Percentiles rank a stretch among this genome's conserved stretches.
Evolutionary conservation across 2,888 invertebrate genomes (phyloP).

Genomic region (Mechanitis mazaeus): DNA sequence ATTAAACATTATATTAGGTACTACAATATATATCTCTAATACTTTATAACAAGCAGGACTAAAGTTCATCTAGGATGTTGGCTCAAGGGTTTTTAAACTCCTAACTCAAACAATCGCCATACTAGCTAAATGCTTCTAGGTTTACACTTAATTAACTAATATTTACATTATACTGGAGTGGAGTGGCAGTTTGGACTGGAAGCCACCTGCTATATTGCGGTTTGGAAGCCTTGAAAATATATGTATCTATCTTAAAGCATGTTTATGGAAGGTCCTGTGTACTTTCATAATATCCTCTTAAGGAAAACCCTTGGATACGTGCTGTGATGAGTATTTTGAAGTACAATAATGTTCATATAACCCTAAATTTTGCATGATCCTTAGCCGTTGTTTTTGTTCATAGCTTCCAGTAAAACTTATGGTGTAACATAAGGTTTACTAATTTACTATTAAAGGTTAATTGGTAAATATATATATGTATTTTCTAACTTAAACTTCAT

Average conservation of each 20-base stretch:
- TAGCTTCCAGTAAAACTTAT: neutral
- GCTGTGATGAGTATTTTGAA: neutral
- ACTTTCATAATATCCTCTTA: conserved; percentile 9
- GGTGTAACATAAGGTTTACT: too few species aligned
- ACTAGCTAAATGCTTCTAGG: conserved; percentile 44
- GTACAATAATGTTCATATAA: neutral
- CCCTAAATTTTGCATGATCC: neutral
- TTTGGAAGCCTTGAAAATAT: conserved; percentile 41
- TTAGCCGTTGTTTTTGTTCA: neutral
- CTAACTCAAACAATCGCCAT: conserved; percentile 41
- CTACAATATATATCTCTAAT: too few species aligned
- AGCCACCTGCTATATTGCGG: conserved; percentile 57
- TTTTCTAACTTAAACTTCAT: too few species aligned
- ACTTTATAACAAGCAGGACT: neutral
- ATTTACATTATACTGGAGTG: conserved; percentile 60
- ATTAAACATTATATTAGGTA: too few species aligned
- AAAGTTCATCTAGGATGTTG: conserved; percentile 19
- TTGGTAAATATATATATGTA: too few species aligned
- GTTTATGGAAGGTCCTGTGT: conserved; percentile 2
- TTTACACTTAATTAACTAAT: conserved; percentile 75
- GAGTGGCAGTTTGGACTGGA: conserved; percentile 61
- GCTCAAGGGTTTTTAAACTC: conserved; percentile 39
- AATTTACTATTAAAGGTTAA: too few species aligned
- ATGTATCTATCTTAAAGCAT: conserved; percentile 9
- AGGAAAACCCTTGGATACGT: neutral